phyloP scores from a whole-genome alignment of 1,140 invertebrate genomes.

The Gryon sp. region DNA sequence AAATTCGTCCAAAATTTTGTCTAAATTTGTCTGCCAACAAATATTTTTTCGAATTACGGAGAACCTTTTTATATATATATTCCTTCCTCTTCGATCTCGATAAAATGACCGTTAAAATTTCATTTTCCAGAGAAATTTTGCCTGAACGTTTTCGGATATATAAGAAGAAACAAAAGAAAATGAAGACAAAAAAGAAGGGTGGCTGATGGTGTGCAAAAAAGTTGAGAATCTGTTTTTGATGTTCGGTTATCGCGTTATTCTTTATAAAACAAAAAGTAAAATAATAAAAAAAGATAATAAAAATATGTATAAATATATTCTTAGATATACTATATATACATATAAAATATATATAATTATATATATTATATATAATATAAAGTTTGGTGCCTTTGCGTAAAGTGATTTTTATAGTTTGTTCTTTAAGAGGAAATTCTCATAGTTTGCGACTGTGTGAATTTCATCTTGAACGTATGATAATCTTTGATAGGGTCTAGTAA shows the following conservation, averaged over 20 bases:
- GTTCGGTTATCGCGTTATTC: conserved; percentile 65
- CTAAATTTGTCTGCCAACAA: conserved; percentile 7
- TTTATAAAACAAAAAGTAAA: too few relatives aligned
- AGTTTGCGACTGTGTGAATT: conserved; percentile 52
- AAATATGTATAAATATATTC: conserved; percentile 65
- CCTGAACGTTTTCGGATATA: conserved; percentile 31
- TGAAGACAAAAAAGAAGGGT: conserved; percentile 26
- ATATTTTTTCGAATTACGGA: too few relatives aligned
- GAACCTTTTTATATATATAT: too few relatives aligned
- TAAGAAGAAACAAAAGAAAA: conserved; percentile 10
- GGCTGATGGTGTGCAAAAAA: conserved; percentile 60
- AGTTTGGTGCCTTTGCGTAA: conserved; percentile 64
- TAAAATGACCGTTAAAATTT: conserved; percentile 29
- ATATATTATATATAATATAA: conserved; percentile 61
- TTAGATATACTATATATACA: conserved; percentile 62
- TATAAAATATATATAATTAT: conserved; percentile 59
- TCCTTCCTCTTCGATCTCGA: conserved; percentile 15
- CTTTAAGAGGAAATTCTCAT: conserved; percentile 54
- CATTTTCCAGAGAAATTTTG: conserved; percentile 60
- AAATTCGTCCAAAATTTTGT: conserved; percentile 19
- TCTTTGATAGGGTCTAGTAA: conserved; percentile 63
- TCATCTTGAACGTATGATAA: conserved; percentile 62
- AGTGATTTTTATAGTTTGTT: conserved; percentile 66
- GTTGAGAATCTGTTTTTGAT: conserved; percentile 54
- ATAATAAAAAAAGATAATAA: conserved; percentile 59